phyloP scores from a whole-genome alignment of 2,113 vertebrate species.

The Pelodiscus sinensis region DNA sequence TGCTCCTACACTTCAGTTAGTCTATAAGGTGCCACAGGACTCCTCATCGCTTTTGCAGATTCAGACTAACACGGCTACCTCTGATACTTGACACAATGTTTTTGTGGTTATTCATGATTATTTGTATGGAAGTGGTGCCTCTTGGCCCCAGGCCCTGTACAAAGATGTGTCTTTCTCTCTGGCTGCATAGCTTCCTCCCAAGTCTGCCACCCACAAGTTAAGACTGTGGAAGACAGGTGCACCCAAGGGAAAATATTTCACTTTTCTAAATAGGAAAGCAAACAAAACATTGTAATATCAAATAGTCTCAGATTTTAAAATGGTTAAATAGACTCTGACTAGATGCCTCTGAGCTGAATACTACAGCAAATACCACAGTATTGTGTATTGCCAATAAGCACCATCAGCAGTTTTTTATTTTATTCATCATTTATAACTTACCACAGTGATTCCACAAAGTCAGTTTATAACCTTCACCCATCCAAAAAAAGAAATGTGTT shows the following conservation, averaged over 20 bases:
- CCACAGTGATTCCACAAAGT: background rate
- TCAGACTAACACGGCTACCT: no score
- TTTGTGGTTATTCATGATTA: background rate
- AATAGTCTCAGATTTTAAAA: background rate
- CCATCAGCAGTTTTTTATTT: accelerated
- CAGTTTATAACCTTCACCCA: background rate
- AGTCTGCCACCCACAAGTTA: background rate
- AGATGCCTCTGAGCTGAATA: background rate
- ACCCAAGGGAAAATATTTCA: background rate
- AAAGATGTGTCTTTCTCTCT: background rate
- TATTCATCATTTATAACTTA: background rate
- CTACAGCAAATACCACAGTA: background rate
- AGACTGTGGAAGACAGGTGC: background rate
- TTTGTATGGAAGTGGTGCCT: background rate
- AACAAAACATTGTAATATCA: background rate
- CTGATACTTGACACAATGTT: no score
- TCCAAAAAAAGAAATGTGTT: background rate
- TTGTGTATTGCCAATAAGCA: background rate
- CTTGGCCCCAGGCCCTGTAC: accelerated
- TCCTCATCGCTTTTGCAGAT: no score
- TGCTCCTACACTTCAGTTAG: no score
- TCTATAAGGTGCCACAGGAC: no score
- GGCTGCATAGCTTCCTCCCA: background rate
- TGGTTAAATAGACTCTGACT: background rate
- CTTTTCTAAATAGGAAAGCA: background rate